Percentiles rank a stretch among this genome's conserved stretches.
These are phyloP conservation scores for Galleria mellonella DNA, from an alignment of 1,140 invertebrate species.

Conservation along the genomic window DNA sequence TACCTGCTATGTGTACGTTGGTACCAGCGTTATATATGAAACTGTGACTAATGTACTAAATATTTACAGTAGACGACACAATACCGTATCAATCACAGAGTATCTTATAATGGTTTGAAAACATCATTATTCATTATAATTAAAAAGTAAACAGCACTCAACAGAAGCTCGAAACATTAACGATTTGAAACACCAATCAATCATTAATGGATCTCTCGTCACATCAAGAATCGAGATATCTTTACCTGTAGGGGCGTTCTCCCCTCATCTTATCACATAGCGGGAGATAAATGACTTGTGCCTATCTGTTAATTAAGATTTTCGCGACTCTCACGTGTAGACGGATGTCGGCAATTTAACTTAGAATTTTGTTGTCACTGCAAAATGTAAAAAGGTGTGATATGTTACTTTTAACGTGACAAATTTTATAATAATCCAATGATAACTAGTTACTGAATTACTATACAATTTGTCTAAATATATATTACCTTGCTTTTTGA, in stretches of 20 bases:
- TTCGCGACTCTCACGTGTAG: constrained; percentile 59
- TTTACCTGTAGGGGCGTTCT: constrained; percentile 44
- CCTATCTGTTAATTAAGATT: constrained; percentile 74
- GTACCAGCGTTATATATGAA: too few relatives aligned
- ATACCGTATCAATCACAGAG: too few relatives aligned
- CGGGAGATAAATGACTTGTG: constrained; percentile 51
- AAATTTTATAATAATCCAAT: too few relatives aligned
- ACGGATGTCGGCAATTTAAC: constrained; percentile 63
- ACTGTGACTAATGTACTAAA: too few relatives aligned
- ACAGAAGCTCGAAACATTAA: constrained; percentile 17
- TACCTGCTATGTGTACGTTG: too few relatives aligned
- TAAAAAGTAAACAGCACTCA: constrained; percentile 1
- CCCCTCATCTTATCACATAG: constrained; percentile 54
- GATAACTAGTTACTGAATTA: too few relatives aligned
- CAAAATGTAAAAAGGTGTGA: background rate
- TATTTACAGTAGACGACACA: too few relatives aligned
- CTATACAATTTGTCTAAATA: too few relatives aligned
- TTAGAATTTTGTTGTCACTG: constrained; percentile 24
- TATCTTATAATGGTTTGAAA: background rate
- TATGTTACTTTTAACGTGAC: background rate
- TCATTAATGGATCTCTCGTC: constrained; percentile 37
- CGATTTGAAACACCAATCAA: constrained; percentile 29
- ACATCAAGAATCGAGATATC: constrained; percentile 26
- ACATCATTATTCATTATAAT: background rate
- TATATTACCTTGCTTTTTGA: too few relatives aligned